Conservation (phyloP, 2,113 vertebrate species). For the Macroglossus sobrinus region DNA sequence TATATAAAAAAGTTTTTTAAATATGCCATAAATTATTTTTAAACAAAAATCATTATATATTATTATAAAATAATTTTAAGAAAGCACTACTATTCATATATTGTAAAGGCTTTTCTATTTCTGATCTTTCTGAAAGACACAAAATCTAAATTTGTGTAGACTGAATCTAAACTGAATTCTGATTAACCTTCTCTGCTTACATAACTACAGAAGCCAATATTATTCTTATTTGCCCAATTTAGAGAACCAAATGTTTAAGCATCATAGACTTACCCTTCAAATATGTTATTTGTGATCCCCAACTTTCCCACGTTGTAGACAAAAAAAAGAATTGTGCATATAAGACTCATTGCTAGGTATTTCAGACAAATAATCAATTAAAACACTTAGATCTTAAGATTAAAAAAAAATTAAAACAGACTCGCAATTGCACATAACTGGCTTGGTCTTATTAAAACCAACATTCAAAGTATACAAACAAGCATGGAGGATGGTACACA, state of each 20-base stretch:
- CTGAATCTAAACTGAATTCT: neutral
- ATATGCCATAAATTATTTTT: neutral
- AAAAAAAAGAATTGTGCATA: neutral
- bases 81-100: neutral
- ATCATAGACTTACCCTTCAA: neutral
- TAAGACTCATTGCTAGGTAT: neutral
- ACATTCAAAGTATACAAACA: neutral
- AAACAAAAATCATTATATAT: neutral
- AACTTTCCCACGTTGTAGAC: neutral
- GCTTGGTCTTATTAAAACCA: constrained; percentile 34
- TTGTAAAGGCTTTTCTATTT: neutral
- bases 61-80: neutral
- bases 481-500: neutral
- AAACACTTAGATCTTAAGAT: neutral
- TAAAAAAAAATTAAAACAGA: neutral
- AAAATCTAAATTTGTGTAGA: constrained; percentile 13
- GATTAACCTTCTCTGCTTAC: neutral
- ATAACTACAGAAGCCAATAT: neutral
- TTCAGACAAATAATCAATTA: constrained; percentile 33
- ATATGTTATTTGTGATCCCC: neutral
- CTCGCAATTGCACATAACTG: neutral
- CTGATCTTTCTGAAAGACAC: neutral
- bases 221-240: constrained; percentile 10
- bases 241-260: neutral
- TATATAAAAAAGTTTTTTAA: neutral